These are phyloP conservation scores for Harpagoxenus sublaevis DNA, from an alignment of 2,888 invertebrate genomes.

Conservation along the genomic window DNA sequence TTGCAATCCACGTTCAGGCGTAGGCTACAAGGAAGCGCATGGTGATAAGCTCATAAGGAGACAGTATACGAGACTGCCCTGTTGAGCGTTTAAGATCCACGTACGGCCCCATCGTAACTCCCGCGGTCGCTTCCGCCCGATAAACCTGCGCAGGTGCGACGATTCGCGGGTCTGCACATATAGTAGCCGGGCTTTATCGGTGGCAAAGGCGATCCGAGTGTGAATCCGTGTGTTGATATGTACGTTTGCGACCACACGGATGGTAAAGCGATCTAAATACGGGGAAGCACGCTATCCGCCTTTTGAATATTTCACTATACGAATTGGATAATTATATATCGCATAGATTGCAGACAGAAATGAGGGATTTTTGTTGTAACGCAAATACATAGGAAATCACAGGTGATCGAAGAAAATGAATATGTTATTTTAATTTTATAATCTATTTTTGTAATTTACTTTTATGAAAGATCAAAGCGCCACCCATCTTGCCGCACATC, in stretches of 20 bases:
- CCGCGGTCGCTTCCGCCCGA: constrained; percentile 73
- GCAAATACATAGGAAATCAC: not conserved
- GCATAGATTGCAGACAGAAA: not conserved
- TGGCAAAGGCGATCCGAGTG: constrained; percentile 65
- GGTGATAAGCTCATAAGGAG: constrained; percentile 64
- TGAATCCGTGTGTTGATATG: not conserved
- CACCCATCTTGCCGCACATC: not conserved
- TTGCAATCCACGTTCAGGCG: constrained; percentile 36
- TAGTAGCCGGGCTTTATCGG: constrained; percentile 69
- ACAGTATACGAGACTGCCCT: constrained; percentile 74
- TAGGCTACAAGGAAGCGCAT: constrained; percentile 14
- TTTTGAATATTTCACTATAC: not conserved
- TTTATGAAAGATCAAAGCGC: not conserved
- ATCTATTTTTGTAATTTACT: not conserved
- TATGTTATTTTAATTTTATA: not conserved
- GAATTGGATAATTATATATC: constrained; percentile 11
- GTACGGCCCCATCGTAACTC: constrained; percentile 74
- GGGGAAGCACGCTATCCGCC: not conserved
- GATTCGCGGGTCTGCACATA: constrained; percentile 74
- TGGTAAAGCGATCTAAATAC: not conserved
- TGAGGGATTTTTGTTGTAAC: not conserved
- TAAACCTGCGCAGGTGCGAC: constrained; percentile 77
- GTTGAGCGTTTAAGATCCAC: constrained; percentile 76
- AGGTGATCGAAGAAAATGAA: not conserved
- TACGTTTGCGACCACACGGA: not conserved